A percentile compares a stretch with the other conserved stretches of the same genome.
phyloP scores from a whole-genome alignment of 2,797 vertebrate genomes.

The Bufotes viridis region DNA sequence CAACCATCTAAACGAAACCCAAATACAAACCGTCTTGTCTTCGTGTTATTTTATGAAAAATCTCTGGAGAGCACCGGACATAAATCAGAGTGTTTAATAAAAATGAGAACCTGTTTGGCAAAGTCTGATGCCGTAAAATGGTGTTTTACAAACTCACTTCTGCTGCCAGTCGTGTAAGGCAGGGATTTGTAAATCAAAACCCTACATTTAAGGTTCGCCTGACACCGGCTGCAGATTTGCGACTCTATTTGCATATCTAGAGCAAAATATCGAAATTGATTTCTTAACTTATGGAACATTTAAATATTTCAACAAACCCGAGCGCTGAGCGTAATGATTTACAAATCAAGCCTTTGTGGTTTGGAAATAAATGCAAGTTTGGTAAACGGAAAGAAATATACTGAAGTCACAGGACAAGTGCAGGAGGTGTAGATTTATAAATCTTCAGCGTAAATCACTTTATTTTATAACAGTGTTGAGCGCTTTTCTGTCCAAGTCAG shows the following conservation, averaged over 20 bases:
- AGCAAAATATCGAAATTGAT: slow-evolving; percentile 73
- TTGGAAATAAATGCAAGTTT: slow-evolving; percentile 82
- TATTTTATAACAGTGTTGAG: slow-evolving; percentile 77
- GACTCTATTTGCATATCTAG: slow-evolving; percentile 70
- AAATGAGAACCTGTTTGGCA: slow-evolving; percentile 55
- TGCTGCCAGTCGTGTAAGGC: slow-evolving; percentile 70
- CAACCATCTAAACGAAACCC: slow-evolving; percentile 22
- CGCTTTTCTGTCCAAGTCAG: slow-evolving; percentile 51
- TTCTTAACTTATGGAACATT: slow-evolving; percentile 73
- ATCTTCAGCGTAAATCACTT: slow-evolving; percentile 83
- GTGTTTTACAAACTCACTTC: slow-evolving; percentile 70
- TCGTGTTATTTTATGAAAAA: slow-evolving; percentile 45
- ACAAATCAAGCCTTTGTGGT: slow-evolving; percentile 82
- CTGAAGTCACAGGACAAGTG: slow-evolving; percentile 74
- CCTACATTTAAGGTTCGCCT: slow-evolving; percentile 72
- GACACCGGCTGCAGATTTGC: slow-evolving; percentile 71
- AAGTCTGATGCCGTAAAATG: slow-evolving; percentile 52
- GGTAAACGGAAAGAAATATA: slow-evolving; percentile 83
- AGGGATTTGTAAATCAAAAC: slow-evolving; percentile 73
- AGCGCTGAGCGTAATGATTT: slow-evolving; percentile 81
- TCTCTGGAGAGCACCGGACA: slow-evolving; percentile 9
- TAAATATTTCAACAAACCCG: slow-evolving; percentile 81
- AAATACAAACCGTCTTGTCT: slow-evolving; percentile 47
- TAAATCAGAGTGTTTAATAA: slow-evolving; percentile 60
- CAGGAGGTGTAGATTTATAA: slow-evolving; percentile 82